Conservation (phyloP, 2,888 invertebrate species). For the Tetramorium bicarinatum region DNA sequence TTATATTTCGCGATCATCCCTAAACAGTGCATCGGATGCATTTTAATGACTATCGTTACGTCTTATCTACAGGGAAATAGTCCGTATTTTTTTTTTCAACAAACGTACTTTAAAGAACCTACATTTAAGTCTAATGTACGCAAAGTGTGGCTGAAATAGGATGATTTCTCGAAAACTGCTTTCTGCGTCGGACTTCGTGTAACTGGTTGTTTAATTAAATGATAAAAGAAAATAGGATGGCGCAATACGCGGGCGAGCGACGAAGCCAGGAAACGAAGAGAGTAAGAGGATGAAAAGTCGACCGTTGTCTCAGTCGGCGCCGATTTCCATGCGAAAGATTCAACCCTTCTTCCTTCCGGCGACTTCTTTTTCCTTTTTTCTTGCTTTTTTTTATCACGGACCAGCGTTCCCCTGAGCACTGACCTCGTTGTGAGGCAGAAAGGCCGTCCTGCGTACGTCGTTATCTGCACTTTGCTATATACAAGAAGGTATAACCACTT, state of each 20-base stretch:
- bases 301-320: background rate
- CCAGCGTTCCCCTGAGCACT: slow-evolving; percentile 50
- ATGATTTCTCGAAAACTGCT: background rate
- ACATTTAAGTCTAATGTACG: background rate
- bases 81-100: background rate
- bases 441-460: slow-evolving; percentile 50
- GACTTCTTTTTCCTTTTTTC: background rate
- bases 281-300: slow-evolving; percentile 34
- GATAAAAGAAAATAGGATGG: slow-evolving; percentile 42
- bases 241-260: background rate
- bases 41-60: slow-evolving; percentile 25
- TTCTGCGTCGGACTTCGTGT: slow-evolving; percentile 27
- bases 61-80: slow-evolving; percentile 21
- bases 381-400: background rate
- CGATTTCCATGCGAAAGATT: slow-evolving; percentile 51
- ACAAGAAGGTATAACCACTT: slow-evolving; percentile 58
- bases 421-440: slow-evolving; percentile 55
- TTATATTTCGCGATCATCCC: background rate
- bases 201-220: slow-evolving; percentile 59
- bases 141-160: slow-evolving; percentile 5
- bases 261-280: background rate
- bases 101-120: background rate
- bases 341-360: background rate
- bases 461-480: slow-evolving; percentile 57
- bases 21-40: background rate